Base-by-base conservation (phyloP, 2,888 invertebrate species). In the Drosophila kokeensis region DNA sequence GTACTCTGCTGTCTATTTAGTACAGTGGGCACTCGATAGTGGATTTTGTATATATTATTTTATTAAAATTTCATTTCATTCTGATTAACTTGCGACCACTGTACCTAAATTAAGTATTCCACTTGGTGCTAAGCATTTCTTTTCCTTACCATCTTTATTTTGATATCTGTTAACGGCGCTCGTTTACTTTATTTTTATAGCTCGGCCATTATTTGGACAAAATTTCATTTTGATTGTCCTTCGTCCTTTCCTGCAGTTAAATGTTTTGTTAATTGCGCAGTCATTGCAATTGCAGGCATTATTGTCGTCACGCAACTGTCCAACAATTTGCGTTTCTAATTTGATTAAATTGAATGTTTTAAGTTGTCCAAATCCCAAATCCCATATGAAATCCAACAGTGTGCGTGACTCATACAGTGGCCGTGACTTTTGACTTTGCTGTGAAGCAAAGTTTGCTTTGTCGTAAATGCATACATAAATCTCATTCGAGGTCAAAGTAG, bases 251-350 rank as follows among this genome's bases (percentile, higher is more conserved):
- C 13, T 52, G 15, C 54, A 34, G 50, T 54, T 76, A 72, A 83
- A 81, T 71, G 62, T 69, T 58, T 71, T 73, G 74, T 73, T 82
- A 72, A 87, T 72, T 75, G 77, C 53, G 48, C 60, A 70, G 69
- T 48, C 69, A 68, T 61, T 67, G 66, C 55, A 59, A 52, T 63
- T 70, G 18, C 34, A 36, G 49, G 34, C 36, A 61, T 58, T 75
- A 15, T 52, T 13, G 40, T 38, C 24, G 32, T 13, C 89, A 87
- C 77, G 85, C 85, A 69, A 80, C 30, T 52, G 40, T 36, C 18
- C 30, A 32, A 27, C 27, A n/a, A 57, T 64, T 45, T 40, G 29
- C 15, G 45, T 55, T 38, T 55, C 11, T 24, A 42, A 53, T 76
- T 40, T 40, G 24, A 82, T 60, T 67, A 53, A 66, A 38, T 63